Evolutionary conservation across 2,888 invertebrate species (phyloP), one percentile per base, ranked within the genome.

Genomic region (Leptothorax acervorum): DNA sequence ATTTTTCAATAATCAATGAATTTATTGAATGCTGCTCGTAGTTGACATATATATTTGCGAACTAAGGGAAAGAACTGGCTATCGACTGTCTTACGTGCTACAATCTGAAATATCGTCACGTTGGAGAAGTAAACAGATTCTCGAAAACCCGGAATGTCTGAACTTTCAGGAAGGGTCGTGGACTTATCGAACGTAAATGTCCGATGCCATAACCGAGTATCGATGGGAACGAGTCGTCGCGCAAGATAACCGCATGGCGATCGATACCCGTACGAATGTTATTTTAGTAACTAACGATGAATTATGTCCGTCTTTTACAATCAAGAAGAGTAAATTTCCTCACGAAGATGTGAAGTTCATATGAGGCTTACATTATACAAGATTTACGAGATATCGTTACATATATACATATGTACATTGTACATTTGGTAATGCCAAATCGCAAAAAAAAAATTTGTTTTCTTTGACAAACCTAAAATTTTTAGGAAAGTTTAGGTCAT

Each of bases 271-370:
- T 53, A 53, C 65, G 42, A 68, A 66, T 55, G 68, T 78, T 78
- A 78, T 78, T 78, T 78, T 68, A 66, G 66, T 78, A 78, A 68
- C 66, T 66, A 68, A 78, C 78, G 66, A 78, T 55, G 68, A 78
- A 78, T 66, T 53, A 65, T 76, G 55, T 45, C n/a, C n/a, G 42
- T 55, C 55, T 28, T 48, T 66, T 66, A 28, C 42, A 55, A 78
- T 55, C 31, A 31, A 42, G 9, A 28, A 31, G 12, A 45, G 55
- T 53, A 66, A 68, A 39, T 66, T 66, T 15, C 28, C 15, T 66
- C 5, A 66, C 53, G n/a, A 53, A 65, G 3, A 53, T 28, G 51
- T 48, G 28, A 48, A 53, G 23, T 65, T 45, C 12, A 42, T 28
- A 3, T 31, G 39, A 65, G 51, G 65, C 3, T 51, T 51, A 51